phyloP scores from a whole-genome alignment of 2,888 invertebrate species.

The Cerastoderma edule region DNA sequence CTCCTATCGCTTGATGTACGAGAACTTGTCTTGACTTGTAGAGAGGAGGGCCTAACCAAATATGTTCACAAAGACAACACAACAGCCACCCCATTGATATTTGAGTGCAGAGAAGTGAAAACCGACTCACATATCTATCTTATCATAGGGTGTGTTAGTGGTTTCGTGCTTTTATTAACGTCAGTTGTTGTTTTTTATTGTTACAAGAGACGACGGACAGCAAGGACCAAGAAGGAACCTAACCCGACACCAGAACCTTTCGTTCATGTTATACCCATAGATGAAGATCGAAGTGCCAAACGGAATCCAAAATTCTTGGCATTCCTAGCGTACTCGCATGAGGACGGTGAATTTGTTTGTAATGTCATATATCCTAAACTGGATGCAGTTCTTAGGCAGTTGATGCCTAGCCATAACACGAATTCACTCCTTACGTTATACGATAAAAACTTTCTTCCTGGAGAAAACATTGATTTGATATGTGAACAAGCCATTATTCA shows the following conservation, averaged over 20 bases:
- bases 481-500: slow-evolving; percentile 15
- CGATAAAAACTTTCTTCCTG: slow-evolving; percentile 10
- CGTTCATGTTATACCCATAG: neutral
- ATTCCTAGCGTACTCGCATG: slow-evolving; percentile 7
- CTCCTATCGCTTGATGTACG: neutral
- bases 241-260: neutral
- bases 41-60: neutral
- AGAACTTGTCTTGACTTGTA: neutral
- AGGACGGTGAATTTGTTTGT: slow-evolving; percentile 4
- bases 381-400: neutral
- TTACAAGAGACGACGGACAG: neutral
- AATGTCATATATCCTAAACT: slow-evolving; percentile 3
- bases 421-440: neutral
- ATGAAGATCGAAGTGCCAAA: neutral
- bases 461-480: neutral
- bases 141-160: neutral
- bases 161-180: neutral
- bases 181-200: neutral
- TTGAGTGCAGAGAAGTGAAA: neutral
- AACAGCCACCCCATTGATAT: neutral
- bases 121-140: neutral
- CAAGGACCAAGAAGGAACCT: neutral
- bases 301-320: neutral
- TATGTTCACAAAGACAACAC: neutral
- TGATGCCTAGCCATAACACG: neutral